These are phyloP conservation scores for Antechinus flavipes DNA, from an alignment of 2,113 vertebrate genomes.

Conservation along the genomic window DNA sequence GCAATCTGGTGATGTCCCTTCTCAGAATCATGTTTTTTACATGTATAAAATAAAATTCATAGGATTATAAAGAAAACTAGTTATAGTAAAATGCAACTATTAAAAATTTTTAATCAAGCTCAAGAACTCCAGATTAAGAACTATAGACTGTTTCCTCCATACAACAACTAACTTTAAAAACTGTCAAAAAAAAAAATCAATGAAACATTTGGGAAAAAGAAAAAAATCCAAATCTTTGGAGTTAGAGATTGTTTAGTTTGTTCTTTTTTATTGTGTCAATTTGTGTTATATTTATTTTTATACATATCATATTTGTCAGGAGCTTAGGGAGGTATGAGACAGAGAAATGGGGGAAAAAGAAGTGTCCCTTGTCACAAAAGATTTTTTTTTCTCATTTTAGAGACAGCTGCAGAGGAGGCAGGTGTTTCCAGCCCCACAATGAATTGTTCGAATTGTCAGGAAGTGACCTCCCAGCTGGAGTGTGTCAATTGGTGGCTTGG, in stretches of 20 bases:
- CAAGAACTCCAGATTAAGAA: background rate
- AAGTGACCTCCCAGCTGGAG: background rate
- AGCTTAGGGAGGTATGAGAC: background rate
- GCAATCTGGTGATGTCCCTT: background rate
- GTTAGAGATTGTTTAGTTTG: background rate
- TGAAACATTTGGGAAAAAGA: background rate
- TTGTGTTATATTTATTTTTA: background rate
- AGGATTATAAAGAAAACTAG: background rate
- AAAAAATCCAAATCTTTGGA: background rate
- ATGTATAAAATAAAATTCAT: background rate
- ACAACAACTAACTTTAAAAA: background rate
- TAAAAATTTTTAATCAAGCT: background rate
- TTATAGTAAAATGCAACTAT: background rate
- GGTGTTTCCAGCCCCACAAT: background rate
- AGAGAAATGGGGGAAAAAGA: background rate
- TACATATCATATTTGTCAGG: background rate
- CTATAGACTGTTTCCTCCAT: background rate
- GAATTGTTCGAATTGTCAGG: background rate
- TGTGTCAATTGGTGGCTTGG: background rate
- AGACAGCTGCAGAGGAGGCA: background rate
- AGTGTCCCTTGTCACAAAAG: background rate
- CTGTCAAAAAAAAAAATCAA: background rate
- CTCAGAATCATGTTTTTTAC: background rate
- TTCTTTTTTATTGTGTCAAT: background rate
- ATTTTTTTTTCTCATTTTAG: background rate